Percentiles rank a stretch among this genome's conserved stretches.
Conservation (phyloP, 1,140 invertebrate genomes). For the Eumaeus atala region DNA sequence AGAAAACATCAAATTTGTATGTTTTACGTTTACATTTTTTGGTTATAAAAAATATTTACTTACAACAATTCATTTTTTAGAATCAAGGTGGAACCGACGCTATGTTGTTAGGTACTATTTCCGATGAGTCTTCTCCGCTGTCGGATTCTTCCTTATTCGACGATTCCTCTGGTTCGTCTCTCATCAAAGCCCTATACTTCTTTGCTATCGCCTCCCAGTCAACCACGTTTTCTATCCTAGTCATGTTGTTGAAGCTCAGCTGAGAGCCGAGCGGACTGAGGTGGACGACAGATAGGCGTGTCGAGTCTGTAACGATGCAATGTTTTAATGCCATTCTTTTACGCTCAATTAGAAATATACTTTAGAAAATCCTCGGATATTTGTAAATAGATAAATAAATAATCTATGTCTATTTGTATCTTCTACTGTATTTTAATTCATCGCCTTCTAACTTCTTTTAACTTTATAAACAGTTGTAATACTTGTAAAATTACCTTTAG, state of each 20-base stretch:
- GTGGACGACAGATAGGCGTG: slow-evolving; percentile 83
- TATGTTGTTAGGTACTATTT: slow-evolving; percentile 60
- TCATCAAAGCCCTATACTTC: slow-evolving; percentile 88
- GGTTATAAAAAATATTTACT: neutral
- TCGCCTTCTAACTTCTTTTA: no score
- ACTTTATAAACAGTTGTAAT: no score
- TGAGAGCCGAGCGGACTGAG: slow-evolving; percentile 88
- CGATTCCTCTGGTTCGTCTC: slow-evolving; percentile 77
- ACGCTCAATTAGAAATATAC: neutral
- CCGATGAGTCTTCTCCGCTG: slow-evolving; percentile 58
- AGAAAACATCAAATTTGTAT: no score
- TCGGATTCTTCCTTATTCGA: slow-evolving; percentile 73
- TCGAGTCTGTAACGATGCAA: slow-evolving; percentile 76
- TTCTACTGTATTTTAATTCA: no score
- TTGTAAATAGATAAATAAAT: no score
- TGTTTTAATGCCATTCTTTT: neutral
- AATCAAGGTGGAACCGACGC: slow-evolving; percentile 49
- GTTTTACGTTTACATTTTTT: neutral
- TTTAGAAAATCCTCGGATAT: neutral
- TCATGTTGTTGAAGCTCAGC: slow-evolving; percentile 83
- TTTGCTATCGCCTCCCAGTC: slow-evolving; percentile 93
- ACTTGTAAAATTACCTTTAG: slow-evolving; percentile 75
- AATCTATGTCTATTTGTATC: no score
- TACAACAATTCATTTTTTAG: neutral
- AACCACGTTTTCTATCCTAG: slow-evolving; percentile 90